Evolutionary conservation across 2,797 vertebrate genomes (phyloP).

Genomic region (Kryptopterus vitreolus): DNA sequence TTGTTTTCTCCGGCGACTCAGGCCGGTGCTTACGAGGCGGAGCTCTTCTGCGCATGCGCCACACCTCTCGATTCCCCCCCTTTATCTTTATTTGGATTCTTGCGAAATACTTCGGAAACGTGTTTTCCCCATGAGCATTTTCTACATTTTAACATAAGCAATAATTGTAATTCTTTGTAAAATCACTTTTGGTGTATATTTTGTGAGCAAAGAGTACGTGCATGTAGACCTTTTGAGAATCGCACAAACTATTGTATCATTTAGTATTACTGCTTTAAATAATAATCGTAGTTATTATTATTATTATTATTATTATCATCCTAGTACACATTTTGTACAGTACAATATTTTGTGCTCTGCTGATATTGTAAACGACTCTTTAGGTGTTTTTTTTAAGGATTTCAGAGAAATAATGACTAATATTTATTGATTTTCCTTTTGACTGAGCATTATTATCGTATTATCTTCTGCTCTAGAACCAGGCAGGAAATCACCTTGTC

Average conservation of each 20-base stretch:
- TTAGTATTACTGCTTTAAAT: not conserved
- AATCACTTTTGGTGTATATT: too few relatives aligned
- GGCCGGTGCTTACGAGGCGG: constrained; percentile 46
- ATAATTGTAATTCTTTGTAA: too few relatives aligned
- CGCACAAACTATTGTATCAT: not conserved
- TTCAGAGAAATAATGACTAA: not conserved
- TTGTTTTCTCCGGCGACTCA: constrained; percentile 57
- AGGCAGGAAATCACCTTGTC: not conserved
- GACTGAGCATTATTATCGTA: not conserved
- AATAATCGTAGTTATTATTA: not conserved
- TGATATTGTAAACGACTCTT: not conserved
- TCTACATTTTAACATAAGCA: too few relatives aligned
- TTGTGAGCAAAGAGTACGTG: too few relatives aligned
- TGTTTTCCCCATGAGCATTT: too few relatives aligned
- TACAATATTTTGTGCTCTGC: not conserved
- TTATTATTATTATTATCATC: not conserved
- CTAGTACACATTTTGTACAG: too few relatives aligned
- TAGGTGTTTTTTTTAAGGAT: not conserved
- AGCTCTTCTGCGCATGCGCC: constrained; percentile 43
- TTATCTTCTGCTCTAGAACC: not conserved
- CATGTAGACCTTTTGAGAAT: too few relatives aligned
- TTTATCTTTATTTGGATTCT: not conserved
- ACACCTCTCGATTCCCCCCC: too few relatives aligned
- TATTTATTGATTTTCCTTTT: not conserved
- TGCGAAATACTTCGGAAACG: not conserved